These are phyloP conservation scores for Penaeus indicus DNA, from an alignment of 1,140 invertebrate species.

Conservation along the genomic window DNA sequence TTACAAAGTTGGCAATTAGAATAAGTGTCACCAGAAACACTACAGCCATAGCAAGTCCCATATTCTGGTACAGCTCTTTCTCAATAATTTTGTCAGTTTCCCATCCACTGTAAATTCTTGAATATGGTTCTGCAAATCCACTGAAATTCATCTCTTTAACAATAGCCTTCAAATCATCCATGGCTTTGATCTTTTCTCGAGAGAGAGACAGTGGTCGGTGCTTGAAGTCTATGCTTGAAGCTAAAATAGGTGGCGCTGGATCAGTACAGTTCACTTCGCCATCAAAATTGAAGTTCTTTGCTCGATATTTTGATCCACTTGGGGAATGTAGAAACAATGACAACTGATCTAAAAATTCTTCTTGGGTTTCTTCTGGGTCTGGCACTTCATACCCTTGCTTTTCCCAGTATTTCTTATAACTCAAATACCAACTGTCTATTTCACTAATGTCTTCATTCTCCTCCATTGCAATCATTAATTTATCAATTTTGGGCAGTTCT, in stretches of 20 bases:
- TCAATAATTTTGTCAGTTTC: slow-evolving; percentile 73
- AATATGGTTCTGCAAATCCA: neutral
- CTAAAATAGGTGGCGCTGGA: slow-evolving; percentile 73
- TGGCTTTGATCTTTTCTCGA: neutral
- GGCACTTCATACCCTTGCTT: slow-evolving; percentile 2
- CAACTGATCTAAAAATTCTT: slow-evolving; percentile 40
- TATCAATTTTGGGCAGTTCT: slow-evolving; percentile 75
- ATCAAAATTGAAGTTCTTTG: slow-evolving; percentile 77
- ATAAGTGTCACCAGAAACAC: slow-evolving; percentile 85
- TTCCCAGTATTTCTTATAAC: slow-evolving; percentile 64
- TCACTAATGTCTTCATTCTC: slow-evolving; percentile 35
- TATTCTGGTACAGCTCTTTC: slow-evolving; percentile 83
- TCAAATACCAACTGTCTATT: slow-evolving; percentile 71
- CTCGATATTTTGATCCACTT: slow-evolving; percentile 78
- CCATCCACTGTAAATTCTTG: slow-evolving; percentile 42
- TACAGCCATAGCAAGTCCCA: slow-evolving; percentile 82
- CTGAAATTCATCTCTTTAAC: neutral
- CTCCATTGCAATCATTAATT: slow-evolving; percentile 21
- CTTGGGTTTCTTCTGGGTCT: neutral
- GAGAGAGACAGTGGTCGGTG: neutral
- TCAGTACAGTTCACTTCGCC: slow-evolving; percentile 76
- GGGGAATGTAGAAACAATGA: slow-evolving; percentile 78
- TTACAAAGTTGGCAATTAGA: slow-evolving; percentile 85
- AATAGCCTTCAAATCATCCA: neutral
- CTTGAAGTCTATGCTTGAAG: slow-evolving; percentile 67